Base-by-base conservation (phyloP, 2,888 invertebrate genomes). In the Scaptomyza reducta region DNA sequence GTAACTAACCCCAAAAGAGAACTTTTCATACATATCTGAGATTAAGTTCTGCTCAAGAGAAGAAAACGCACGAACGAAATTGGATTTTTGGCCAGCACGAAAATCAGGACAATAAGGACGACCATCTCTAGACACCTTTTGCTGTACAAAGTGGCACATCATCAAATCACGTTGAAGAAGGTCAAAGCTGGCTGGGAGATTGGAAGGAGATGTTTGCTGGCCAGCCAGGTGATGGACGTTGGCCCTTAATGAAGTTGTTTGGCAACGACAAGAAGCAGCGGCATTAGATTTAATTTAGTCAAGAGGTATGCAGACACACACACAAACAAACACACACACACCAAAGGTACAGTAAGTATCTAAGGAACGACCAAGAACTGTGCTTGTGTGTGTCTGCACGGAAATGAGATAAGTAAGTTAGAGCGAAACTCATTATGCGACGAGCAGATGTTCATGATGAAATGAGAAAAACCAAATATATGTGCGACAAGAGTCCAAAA, bases 171-270 rank as follows among this genome's bases (percentile, higher is more conserved):
- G 14, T 31, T 31, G 27, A 4, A 66, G 41, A 25, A 50, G 54
- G n/a, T 13, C 3, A 38, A 6, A 29, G 50, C 1, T 1, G n/a
- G 50, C 1, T 1, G n/a, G 13, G 16, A 16, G 9, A 6, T 27
- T 27, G 27, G 22, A 1, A 3, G n/a, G 3, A 22, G 22, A 5
- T 22, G 22, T 22, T 22, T 22, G 18, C 6, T 16, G 33, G 22
- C 27, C 46, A 51, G 29, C 18, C 54, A 59, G 59, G 22, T 60
- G 50, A 38, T 57, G 54, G 49, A 58, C 45, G 53, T 18, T 33
- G 51, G 51, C 57, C 50, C 63, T 74, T 86, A 81, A 86, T 81
- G 71, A 86, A 86, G 87, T 79, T 83, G 66, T 74, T 58, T 67
- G 57, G 54, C 77, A 38, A 55, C 56, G 55, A 35, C 35, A 51